Evolutionary conservation across 2,888 invertebrate genomes (phyloP), one percentile per base, ranked within the genome.

Genomic region (Spodoptera exigua): DNA sequence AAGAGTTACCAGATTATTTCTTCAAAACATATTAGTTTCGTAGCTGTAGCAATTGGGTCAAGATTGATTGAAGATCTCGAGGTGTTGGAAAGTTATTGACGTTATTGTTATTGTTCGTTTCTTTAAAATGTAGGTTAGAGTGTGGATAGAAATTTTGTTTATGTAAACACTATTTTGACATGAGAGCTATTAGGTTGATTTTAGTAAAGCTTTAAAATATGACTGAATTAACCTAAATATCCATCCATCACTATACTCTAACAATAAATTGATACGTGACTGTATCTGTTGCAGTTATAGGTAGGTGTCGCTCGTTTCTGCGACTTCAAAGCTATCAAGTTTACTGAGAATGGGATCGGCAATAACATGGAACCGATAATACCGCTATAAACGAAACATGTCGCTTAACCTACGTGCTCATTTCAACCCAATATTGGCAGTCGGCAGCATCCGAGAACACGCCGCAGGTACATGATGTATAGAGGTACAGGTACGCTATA

Each of bases 341-440:
- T 70, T 70, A 64, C 68, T 10, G 45, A 52, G 78, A 75, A 77
- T 48, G 46, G 59, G 53, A 68, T 62, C 47, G 68, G 64, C 58
- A 59, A 54, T 55, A 65, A 59, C 51, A 40, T 74, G 61, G 45
- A 63, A 70, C 57, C 41, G 62, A 76, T 73, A 66, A 46, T 54
- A 59, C 61, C 35, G 56, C 59, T 43, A 65, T 74, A 74, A 61
- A 74, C 41, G 48, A 56, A 61, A 69, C 63, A 56, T 63, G 54
- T 73, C 41, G 73, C 61, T 69, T 63, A 37, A 52, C 36, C 49
- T 32, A 69, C 46, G 59, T 55, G 52, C 43, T 49, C 49, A 54
- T 51, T 69, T 58, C 34, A 49, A 59, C 18, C 54, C 36, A 60
- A 68, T 55, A 67, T 67, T 47, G 46, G 14, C 18, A 71, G 27